Conservation (phyloP, 2,888 invertebrate species). For the Stenodera caucasica region DNA sequence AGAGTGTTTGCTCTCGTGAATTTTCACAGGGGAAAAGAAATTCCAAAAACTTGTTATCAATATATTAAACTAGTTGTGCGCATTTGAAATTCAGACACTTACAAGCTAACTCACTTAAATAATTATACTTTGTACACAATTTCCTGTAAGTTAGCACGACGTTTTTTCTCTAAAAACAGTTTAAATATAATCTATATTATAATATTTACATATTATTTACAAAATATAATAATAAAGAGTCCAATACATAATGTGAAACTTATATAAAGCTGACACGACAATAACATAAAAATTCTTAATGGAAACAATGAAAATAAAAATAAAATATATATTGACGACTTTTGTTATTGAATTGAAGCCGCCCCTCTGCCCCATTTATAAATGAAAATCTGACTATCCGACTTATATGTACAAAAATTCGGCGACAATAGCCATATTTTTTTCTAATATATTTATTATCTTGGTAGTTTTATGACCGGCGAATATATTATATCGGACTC, state of each 20-base stretch:
- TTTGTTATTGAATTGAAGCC: neutral
- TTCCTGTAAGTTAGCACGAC: conserved; percentile 32
- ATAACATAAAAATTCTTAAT: conserved; percentile 23
- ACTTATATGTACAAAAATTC: conserved; percentile 45
- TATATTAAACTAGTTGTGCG: conserved; percentile 29
- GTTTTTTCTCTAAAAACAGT: conserved; percentile 29
- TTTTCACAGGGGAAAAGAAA: no score
- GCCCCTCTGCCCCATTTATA: conserved; percentile 1
- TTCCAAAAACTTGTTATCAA: conserved; percentile 29
- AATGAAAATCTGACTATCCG: conserved; percentile 27
- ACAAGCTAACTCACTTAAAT: conserved; percentile 35
- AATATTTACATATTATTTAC: conserved; percentile 37
- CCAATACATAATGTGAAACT: conserved; percentile 31
- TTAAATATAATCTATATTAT: conserved; percentile 3
- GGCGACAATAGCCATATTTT: conserved; percentile 50
- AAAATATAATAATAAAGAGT: conserved; percentile 31
- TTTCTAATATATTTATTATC: conserved; percentile 50
- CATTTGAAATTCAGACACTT: conserved; percentile 25
- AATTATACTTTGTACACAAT: conserved; percentile 40
- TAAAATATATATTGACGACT: neutral
- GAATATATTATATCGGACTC: conserved; percentile 27
- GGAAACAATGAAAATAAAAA: conserved; percentile 12
- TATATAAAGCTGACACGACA: conserved; percentile 27
- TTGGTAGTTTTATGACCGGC: conserved; percentile 48
- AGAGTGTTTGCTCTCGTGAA: no score